A percentile compares a stretch with the other conserved stretches of the same genome.
Conservation (phyloP, 2,888 invertebrate genomes). For the Rhorus exstirpatorius region DNA sequence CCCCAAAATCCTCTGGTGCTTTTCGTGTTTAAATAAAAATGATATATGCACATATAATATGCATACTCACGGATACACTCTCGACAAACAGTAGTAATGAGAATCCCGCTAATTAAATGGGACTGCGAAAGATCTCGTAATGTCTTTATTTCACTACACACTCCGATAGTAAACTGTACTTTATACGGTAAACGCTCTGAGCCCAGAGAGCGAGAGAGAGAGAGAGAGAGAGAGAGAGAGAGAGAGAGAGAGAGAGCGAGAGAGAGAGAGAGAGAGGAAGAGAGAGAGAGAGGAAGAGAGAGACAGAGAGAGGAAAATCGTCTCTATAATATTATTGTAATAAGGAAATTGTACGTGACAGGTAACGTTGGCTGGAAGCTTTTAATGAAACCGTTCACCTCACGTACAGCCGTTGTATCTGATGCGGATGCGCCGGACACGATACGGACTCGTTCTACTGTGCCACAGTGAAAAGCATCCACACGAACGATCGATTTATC, state of each 20-base stretch:
- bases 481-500: slow-evolving; percentile 63
- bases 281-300: slow-evolving; percentile 3
- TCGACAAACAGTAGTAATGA: slow-evolving; percentile 54
- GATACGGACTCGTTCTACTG: slow-evolving; percentile 66
- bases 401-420: slow-evolving; percentile 55
- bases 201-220: slow-evolving; percentile 17
- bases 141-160: slow-evolving; percentile 54
- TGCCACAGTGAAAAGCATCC: slow-evolving; percentile 44
- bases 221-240: slow-evolving; percentile 1
- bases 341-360: slow-evolving; percentile 66
- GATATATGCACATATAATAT: background rate
- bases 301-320: slow-evolving; percentile 28
- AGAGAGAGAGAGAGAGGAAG: background rate
- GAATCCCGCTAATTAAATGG: slow-evolving; percentile 60
- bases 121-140: slow-evolving; percentile 49
- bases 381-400: slow-evolving; percentile 72
- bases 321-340: slow-evolving; percentile 74
- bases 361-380: slow-evolving; percentile 61
- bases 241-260: background rate
- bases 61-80: slow-evolving; percentile 6
- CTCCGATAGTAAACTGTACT: slow-evolving; percentile 56
- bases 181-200: slow-evolving; percentile 45
- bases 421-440: slow-evolving; percentile 59
- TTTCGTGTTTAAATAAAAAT: background rate
- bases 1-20: background rate